Evolutionary conservation across 2,797 vertebrate genomes (phyloP).

Genomic region (Enoplosus armatus): DNA sequence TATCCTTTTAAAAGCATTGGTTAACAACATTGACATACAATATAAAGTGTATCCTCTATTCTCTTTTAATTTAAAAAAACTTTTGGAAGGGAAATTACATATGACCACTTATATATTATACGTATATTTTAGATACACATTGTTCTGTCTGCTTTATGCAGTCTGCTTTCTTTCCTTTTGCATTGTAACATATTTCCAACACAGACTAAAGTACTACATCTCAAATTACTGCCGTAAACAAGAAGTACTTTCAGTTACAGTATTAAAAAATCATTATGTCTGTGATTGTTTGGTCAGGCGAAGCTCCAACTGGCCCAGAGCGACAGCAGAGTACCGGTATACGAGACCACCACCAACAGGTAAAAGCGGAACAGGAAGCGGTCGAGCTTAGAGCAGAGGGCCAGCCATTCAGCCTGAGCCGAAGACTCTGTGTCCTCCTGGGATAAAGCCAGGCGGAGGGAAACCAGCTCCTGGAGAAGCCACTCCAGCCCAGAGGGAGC

Average conservation of each 20-base stretch:
- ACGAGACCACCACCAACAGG: conserved; percentile 83
- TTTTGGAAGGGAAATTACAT: background rate
- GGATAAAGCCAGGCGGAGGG: conserved; percentile 80
- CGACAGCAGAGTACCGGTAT: conserved; percentile 83
- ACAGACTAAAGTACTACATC: background rate
- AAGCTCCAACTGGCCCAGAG: conserved; percentile 90
- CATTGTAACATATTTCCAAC: background rate
- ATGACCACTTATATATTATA: too few relatives aligned
- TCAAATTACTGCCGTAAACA: background rate
- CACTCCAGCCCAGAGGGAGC: conserved; percentile 78
- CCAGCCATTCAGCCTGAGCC: conserved; percentile 84
- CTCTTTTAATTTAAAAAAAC: background rate
- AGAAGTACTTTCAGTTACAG: background rate
- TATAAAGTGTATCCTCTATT: background rate
- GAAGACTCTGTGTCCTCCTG: conserved; percentile 77
- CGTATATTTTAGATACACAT: background rate
- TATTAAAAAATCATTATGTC: background rate
- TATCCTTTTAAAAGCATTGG: background rate
- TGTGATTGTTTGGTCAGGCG: conserved; percentile 54
- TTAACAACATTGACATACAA: background rate
- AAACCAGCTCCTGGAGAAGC: conserved; percentile 85
- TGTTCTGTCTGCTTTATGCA: background rate
- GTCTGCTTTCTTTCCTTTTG: too few relatives aligned
- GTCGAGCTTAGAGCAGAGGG: conserved; percentile 87
- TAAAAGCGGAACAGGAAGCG: conserved; percentile 87